Conservation (phyloP, 2,888 invertebrate species). For the Alloscopus bannaensis region DNA sequence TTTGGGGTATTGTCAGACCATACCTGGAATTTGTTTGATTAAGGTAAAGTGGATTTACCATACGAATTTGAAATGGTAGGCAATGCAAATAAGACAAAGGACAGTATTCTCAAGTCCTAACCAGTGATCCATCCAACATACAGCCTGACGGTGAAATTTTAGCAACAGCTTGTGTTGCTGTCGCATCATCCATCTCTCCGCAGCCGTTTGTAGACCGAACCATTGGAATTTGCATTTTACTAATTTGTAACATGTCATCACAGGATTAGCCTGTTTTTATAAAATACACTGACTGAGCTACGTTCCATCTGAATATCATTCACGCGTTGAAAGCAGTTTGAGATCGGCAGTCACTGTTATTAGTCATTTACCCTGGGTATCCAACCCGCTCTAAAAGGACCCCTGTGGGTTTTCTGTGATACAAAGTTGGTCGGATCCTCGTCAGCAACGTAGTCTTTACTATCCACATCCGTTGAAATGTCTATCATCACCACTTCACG, state of each 20-base stretch:
- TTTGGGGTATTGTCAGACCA: conserved; percentile 79
- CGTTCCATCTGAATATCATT: not conserved
- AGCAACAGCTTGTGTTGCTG: conserved; percentile 74
- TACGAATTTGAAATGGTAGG: too few species aligned
- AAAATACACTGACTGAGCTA: too few species aligned
- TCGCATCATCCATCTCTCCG: conserved; percentile 78
- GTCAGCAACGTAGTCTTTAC: conserved; percentile 90
- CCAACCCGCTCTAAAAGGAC: conserved; percentile 91
- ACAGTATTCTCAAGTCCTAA: conserved; percentile 75
- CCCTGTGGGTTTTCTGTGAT: conserved; percentile 95
- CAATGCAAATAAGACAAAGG: not conserved
- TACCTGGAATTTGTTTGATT: conserved; percentile 75
- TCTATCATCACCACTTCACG: conserved; percentile 95
- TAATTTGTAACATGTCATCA: conserved; percentile 82
- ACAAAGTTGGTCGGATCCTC: conserved; percentile 92
- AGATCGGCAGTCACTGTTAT: too few species aligned
- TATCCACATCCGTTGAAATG: conserved; percentile 85
- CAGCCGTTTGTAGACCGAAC: conserved; percentile 80
- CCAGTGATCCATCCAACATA: conserved; percentile 76
- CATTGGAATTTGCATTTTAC: conserved; percentile 81
- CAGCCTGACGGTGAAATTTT: conserved; percentile 50
- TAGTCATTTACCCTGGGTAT: conserved; percentile 78
- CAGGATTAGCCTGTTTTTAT: conserved; percentile 74
- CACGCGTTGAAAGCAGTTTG: too few species aligned
- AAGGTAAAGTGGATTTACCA: too few species aligned